Conservation (phyloP, 2,888 invertebrate species). For the Cheilosia vulpina region DNA sequence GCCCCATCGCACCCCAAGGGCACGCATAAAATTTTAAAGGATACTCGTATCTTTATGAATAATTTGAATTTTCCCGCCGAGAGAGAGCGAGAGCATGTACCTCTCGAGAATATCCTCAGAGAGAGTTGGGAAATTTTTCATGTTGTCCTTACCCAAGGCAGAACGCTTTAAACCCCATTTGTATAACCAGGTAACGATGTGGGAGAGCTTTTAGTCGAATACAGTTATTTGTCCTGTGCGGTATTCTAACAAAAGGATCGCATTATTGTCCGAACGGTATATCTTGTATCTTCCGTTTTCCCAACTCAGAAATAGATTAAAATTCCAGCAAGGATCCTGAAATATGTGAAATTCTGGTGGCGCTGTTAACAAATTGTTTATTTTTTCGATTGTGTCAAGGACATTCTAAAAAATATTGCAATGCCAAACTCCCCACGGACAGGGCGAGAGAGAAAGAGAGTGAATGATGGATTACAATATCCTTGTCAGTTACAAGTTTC, state of each 20-base stretch:
- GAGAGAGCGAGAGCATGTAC: constrained; percentile 23
- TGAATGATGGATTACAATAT: constrained; percentile 67
- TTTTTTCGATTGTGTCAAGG: constrained; percentile 50
- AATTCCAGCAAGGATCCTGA: constrained; percentile 24
- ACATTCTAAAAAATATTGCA: constrained; percentile 32
- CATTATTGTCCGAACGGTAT: neutral
- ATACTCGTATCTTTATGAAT: constrained; percentile 11
- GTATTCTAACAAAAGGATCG: constrained; percentile 70
- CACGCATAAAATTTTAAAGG: constrained; percentile 23
- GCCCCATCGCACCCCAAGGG: neutral
- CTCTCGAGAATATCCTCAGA: constrained; percentile 22
- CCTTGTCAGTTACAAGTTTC: constrained; percentile 68
- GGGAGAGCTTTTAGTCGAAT: constrained; percentile 82
- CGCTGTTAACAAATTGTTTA: neutral
- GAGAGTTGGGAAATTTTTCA: constrained; percentile 37
- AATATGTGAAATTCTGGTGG: constrained; percentile 12
- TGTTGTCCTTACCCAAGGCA: constrained; percentile 55
- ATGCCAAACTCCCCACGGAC: constrained; percentile 39
- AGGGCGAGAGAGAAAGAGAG: constrained; percentile 42
- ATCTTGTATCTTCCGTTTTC: constrained; percentile 1
- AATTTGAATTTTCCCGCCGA: constrained; percentile 12
- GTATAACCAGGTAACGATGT: constrained; percentile 80
- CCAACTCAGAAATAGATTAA: neutral
- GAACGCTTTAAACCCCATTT: constrained; percentile 43
- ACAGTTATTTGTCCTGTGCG: constrained; percentile 82